Evolutionary conservation across 2,797 vertebrate species (phyloP).

Genomic region (Thunnus albacares): DNA sequence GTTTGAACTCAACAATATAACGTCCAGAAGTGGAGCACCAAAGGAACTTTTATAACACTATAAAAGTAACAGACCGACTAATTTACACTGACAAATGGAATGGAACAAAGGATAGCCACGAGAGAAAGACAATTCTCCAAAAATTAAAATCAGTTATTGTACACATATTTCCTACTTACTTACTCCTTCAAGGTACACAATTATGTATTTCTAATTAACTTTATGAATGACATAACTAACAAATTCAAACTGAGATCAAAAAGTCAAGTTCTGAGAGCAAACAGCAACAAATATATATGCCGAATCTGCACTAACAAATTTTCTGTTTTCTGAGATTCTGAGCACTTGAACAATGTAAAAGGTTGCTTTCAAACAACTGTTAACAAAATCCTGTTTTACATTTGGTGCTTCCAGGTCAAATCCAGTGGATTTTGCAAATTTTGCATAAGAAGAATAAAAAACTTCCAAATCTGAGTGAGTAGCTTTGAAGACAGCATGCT

Average conservation of each 20-base stretch:
- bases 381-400: too few species aligned
- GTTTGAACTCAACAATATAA: neutral
- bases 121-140: neutral
- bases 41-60: neutral
- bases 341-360: too few species aligned
- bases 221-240: neutral
- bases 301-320: too few species aligned
- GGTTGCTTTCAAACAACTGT: too few species aligned
- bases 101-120: neutral
- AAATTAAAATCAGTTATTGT: too few species aligned
- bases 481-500: too few species aligned
- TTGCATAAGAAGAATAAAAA: too few species aligned
- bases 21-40: neutral
- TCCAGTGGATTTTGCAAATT: neutral
- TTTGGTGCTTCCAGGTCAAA: neutral
- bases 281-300: neutral
- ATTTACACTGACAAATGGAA: neutral
- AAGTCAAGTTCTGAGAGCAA: too few species aligned
- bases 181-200: neutral
- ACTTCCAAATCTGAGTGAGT: too few species aligned
- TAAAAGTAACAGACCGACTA: neutral
- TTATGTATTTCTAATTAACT: neutral
- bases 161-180: too few species aligned
- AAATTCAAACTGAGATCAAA: neutral
- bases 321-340: too few species aligned